Conservation (phyloP, 2,888 invertebrate species). For the Isoperla grammatica region DNA sequence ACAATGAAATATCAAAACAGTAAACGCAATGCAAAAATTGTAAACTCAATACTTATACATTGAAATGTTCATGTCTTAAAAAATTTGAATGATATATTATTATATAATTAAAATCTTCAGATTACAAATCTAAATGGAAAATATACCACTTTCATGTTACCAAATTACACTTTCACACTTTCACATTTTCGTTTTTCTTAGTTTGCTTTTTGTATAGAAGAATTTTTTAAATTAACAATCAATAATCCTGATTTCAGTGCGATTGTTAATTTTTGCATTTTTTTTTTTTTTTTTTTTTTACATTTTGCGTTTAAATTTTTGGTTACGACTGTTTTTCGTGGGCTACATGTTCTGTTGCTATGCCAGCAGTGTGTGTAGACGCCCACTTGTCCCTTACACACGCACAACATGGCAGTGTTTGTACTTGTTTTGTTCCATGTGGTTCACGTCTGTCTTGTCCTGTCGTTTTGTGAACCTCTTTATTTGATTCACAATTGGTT, state of each 20-base stretch:
- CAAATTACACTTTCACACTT: neutral
- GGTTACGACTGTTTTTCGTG: too few relatives aligned
- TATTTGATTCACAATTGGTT: neutral
- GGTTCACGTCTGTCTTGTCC: neutral
- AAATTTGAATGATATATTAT: neutral
- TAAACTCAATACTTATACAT: too few relatives aligned
- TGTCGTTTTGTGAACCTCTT: neutral
- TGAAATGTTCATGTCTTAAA: too few relatives aligned
- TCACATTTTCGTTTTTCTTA: neutral
- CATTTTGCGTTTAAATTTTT: too few relatives aligned
- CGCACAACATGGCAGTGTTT: neutral
- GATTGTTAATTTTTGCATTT: neutral
- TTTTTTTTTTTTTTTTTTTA: slow-evolving; percentile 1
- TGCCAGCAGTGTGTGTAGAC: too few relatives aligned
- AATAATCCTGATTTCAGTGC: neutral
- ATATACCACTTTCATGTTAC: neutral
- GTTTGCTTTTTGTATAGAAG: too few relatives aligned
- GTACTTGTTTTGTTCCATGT: neutral
- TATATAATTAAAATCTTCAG: neutral
- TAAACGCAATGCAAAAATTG: too few relatives aligned
- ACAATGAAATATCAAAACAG: too few relatives aligned
- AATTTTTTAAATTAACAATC: too few relatives aligned
- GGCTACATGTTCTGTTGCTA: too few relatives aligned
- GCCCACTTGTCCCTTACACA: too few relatives aligned
- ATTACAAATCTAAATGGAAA: too few relatives aligned